Base-by-base conservation (phyloP, 2,888 invertebrate genomes). In the Drosophila formosana region DNA sequence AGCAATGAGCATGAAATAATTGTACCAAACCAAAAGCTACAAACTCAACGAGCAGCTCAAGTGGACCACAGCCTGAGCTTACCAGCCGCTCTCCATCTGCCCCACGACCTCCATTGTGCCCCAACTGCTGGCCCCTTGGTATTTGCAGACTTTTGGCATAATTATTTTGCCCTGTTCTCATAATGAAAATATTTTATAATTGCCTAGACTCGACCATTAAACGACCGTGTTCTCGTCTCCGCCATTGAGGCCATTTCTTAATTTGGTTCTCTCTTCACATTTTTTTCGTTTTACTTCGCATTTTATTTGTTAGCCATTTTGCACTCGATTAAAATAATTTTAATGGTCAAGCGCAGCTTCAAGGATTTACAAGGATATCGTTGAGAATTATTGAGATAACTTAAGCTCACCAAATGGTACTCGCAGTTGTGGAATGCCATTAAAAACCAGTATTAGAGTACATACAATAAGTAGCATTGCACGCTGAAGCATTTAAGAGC, bases 1-100 rank as follows among this genome's bases (percentile, higher is more conserved):
- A 88, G 85, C 86, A 85, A 89, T 85, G 74, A 80, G 89, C 88
- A 88, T 82, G 72, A 72, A 82, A 85, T 85, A 82, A 89, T 89
- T 89, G 74, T 88, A 79, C 63, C 68, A 53, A 82, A 52, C 72
- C 75, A 66, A 79, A 75, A 84, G 85, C 88, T 63, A 89, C 85
- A 73, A 82, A 72, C 75, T 84, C 69, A 70, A 72, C 70, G 69
- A 68, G 71, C 70, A 57, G 72, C 87, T 81, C 74, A 79, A 84
- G 88, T 85, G 85, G 67, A 79, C 82, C 66, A 58, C 62, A 66
- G 53, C 41, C 47, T 43, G 26, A 46, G 62, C 39, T 52, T 47
- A 60, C 43, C 56, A 45, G 52, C 39, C 58, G 52, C 39, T 18
- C 18, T 18, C 18, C 18, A 18, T 11, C 53, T 52, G 52, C 52